Percentiles rank a stretch among this genome's conserved stretches.
Evolutionary conservation across 30 jellyfish, hydroid and myxozoan species (phyloP).

Genomic region (Cassiopea andromeda): DNA sequence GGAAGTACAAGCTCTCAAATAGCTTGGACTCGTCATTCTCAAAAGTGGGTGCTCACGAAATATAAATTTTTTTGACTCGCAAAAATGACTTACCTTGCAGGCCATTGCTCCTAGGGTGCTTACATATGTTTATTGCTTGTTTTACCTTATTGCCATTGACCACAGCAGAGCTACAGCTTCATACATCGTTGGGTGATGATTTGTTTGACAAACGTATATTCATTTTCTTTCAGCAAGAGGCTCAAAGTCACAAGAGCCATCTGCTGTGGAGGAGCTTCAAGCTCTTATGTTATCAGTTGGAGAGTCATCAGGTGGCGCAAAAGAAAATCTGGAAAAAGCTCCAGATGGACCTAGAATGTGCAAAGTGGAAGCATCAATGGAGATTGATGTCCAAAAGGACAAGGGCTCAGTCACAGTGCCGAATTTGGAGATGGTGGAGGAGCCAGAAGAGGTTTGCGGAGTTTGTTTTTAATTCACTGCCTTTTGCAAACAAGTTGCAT

Average conservation of each 20-base stretch:
- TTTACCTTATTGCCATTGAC: too few species aligned
- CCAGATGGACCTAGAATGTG: constrained; percentile 41
- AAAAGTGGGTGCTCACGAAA: too few species aligned
- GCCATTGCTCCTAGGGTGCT: too few species aligned
- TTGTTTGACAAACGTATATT: background rate
- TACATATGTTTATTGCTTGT: too few species aligned
- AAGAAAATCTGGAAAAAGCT: constrained; percentile 31
- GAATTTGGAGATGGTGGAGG: constrained; percentile 84
- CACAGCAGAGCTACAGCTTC: too few species aligned
- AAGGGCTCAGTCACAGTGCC: constrained; percentile 74
- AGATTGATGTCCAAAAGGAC: constrained; percentile 54
- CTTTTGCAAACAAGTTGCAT: too few species aligned
- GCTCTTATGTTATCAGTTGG: constrained; percentile 63
- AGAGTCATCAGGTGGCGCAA: constrained; percentile 28
- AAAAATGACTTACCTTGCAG: background rate
- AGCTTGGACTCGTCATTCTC: too few species aligned
- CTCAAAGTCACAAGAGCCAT: constrained; percentile 64
- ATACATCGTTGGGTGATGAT: too few species aligned
- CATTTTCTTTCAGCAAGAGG: constrained; percentile 13
- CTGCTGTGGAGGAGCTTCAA: constrained; percentile 84
- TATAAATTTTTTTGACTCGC: background rate
- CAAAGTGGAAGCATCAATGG: constrained; percentile 57
- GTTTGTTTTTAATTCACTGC: background rate
- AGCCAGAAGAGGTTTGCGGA: constrained; percentile 90
- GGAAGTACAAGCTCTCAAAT: too few species aligned